Evolutionary conservation across 2,888 invertebrate species (phyloP).

Genomic region (Hipparchia semele): DNA sequence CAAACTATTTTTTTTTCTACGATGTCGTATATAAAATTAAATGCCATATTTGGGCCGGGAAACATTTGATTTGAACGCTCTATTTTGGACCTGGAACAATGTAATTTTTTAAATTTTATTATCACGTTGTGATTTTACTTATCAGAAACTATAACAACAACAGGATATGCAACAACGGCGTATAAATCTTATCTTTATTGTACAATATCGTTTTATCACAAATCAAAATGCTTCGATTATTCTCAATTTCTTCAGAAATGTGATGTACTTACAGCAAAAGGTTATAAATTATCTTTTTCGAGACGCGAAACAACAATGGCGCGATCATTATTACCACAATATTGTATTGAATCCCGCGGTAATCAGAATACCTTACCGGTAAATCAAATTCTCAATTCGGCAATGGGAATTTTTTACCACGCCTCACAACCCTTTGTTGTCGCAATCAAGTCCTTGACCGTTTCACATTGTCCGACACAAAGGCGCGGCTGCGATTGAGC

Average conservation of each 20-base stretch:
- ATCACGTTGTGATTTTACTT: too few species aligned
- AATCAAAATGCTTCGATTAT: background rate
- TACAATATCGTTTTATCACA: too few species aligned
- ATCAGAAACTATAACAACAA: background rate
- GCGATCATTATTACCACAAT: constrained; percentile 5
- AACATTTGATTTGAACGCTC: too few species aligned
- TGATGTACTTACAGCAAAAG: background rate
- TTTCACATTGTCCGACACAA: constrained; percentile 68
- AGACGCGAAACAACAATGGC: background rate
- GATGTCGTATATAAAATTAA: background rate
- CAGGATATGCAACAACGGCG: background rate
- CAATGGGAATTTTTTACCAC: constrained; percentile 40
- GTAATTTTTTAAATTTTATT: too few species aligned
- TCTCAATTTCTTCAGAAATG: background rate
- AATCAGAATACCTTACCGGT: constrained; percentile 21
- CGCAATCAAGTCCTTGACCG: constrained; percentile 78
- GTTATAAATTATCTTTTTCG: background rate
- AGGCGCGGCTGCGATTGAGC: constrained; percentile 75
- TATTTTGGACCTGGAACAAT: too few species aligned
- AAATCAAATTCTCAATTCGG: constrained; percentile 37
- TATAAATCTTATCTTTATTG: background rate
- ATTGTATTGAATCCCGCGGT: constrained; percentile 6
- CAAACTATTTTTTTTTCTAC: background rate
- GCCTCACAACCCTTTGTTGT: constrained; percentile 68
- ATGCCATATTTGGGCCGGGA: too few species aligned